phyloP scores from a whole-genome alignment of 2,113 vertebrate genomes.

The Percopsis transmontana region DNA sequence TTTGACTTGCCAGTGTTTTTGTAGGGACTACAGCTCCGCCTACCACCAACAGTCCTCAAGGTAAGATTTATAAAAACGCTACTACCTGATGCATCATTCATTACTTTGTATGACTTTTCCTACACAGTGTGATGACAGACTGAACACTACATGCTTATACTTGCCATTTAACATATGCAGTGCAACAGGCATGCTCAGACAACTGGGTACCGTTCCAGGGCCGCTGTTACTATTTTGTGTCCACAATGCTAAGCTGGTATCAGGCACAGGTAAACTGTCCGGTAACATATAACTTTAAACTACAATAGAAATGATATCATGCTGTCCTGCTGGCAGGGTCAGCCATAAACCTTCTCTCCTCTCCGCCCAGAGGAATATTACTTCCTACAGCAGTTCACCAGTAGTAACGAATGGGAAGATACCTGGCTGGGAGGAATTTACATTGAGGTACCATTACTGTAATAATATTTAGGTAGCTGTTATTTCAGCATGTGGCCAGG shows the following conservation, averaged over 20 bases:
- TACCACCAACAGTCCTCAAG: too few species aligned
- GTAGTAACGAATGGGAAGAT: background rate
- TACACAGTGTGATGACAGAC: too few species aligned
- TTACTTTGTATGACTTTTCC: too few species aligned
- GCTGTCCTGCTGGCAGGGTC: background rate
- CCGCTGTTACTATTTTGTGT: slow-evolving; percentile 22
- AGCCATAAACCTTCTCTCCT: background rate
- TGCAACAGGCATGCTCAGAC: too few species aligned
- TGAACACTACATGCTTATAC: too few species aligned
- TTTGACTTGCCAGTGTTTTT: too few species aligned
- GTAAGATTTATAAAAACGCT: too few species aligned
- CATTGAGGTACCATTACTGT: slow-evolving; percentile 7
- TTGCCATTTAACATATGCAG: too few species aligned
- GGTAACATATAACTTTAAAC: background rate
- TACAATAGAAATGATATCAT: background rate
- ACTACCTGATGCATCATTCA: too few species aligned
- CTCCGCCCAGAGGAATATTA: slow-evolving; percentile 7
- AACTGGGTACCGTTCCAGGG: slow-evolving; percentile 20
- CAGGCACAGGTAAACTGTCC: slow-evolving; percentile 22
- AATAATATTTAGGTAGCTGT: background rate
- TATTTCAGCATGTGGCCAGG: too few species aligned
- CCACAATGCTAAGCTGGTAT: background rate
- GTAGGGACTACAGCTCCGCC: too few species aligned
- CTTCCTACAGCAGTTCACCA: slow-evolving; percentile 28
- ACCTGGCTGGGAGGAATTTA: slow-evolving; percentile 32